phyloP scores from a whole-genome alignment of 2,888 invertebrate genomes.

The Kryphioiulus occultus region DNA sequence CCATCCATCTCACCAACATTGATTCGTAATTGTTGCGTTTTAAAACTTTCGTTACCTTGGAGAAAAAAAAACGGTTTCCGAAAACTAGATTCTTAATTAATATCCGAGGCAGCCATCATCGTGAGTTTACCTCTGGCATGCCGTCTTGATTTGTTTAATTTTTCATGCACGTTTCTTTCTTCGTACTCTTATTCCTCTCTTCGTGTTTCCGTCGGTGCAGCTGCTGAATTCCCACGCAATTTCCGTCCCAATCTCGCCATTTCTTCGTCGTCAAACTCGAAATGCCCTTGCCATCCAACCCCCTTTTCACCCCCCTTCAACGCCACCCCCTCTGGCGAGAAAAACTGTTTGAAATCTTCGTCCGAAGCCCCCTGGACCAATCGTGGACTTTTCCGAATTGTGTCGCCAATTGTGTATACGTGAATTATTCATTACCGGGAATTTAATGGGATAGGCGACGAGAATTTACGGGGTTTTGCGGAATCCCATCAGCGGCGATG shows the following conservation, averaged over 20 bases:
- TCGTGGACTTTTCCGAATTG: not conserved
- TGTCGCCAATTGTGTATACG: not conserved
- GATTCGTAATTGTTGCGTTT: no score
- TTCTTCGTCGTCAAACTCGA: slow-evolving; percentile 4
- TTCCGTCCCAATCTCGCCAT: slow-evolving; percentile 17
- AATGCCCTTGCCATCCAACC: not conserved
- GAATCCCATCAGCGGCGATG: not conserved
- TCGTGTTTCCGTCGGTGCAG: slow-evolving; percentile 19
- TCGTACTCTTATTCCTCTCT: not conserved
- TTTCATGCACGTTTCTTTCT: not conserved
- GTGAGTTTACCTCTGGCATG: slow-evolving; percentile 11
- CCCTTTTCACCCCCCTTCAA: not conserved
- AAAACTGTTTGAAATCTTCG: not conserved
- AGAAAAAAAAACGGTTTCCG: no score
- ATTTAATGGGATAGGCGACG: not conserved
- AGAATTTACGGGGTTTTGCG: not conserved
- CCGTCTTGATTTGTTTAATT: slow-evolving; percentile 35
- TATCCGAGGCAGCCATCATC: not conserved
- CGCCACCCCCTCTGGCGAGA: not conserved
- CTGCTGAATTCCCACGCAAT: slow-evolving; percentile 31
- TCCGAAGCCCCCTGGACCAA: not conserved
- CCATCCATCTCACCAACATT: no score
- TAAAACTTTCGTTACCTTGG: no score
- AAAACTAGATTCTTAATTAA: not conserved
- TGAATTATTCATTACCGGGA: not conserved